Base-by-base conservation (phyloP, 2,888 invertebrate genomes). In the Fabriciana adippe region DNA sequence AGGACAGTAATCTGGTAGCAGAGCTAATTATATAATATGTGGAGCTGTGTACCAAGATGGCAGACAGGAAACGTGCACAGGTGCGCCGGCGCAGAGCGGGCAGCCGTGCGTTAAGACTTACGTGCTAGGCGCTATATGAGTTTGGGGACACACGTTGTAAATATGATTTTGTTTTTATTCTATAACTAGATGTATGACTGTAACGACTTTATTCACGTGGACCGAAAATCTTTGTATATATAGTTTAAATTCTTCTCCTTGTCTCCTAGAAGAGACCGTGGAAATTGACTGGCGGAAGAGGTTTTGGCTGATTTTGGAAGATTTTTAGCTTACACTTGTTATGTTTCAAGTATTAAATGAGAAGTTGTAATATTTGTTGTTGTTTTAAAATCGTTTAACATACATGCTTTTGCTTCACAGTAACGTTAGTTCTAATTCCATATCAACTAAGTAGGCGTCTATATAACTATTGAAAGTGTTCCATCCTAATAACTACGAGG, bases 41-140 rank as follows among this genome's bases (percentile, higher is more conserved):
- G 60, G 62, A 67, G 62, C 67, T 68, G 68, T 64, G 59, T 64
- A 70, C 64, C 83, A 86, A 87, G 86, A 88, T 87, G 89, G 89
- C 86, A 77, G 80, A 81, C 88, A 87, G 89, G 89, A 89, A 87
- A 77, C 83, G 74, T 76, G 65, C 72, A 80, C 89, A 90, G 90
- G 90, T 89, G 89, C 81, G 87, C 79, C 81, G 69, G 81, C 82
- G 81, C 83, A 82, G 56, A 67, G 73, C 70, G 78, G 80, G 83
- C 81, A 79, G 65, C 85, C 79, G 79, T 76, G 85, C 89, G 86
- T 85, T 81, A 75, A 72, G 69, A 74, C 74, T 77, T 77, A 80
- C 83, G 80, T 80, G 78, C 75, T 41, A 21, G 26, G 75, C 64
- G 69, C 69, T 59, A 66, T 76, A 73, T 74, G 72, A 71, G 54